phyloP scores from a whole-genome alignment of 2,888 invertebrate genomes.

The Therioaphis trifolii region DNA sequence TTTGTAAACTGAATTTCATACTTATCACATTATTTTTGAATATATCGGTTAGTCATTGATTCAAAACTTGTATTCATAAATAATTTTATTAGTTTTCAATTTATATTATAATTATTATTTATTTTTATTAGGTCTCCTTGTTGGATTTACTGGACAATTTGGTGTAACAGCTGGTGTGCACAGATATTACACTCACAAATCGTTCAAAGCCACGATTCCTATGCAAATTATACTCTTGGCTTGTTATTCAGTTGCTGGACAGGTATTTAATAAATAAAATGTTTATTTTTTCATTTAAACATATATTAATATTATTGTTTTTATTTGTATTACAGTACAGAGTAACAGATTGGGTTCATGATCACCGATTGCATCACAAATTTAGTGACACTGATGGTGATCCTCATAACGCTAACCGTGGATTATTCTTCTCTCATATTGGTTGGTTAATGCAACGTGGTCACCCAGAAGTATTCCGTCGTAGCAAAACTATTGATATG shows the following conservation, averaged over 20 bases:
- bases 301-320: conserved; percentile 12
- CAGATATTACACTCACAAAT: conserved; percentile 74
- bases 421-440: conserved; percentile 92
- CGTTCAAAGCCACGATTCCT: conserved; percentile 76
- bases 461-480: conserved; percentile 83
- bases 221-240: conserved; percentile 68
- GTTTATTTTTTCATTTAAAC: not conserved
- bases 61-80: too few species aligned
- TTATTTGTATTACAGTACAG: conserved; percentile 72
- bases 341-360: conserved; percentile 80
- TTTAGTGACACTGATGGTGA: conserved; percentile 82
- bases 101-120: too few species aligned
- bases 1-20: too few species aligned
- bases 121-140: conserved; percentile 36
- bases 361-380: conserved; percentile 82
- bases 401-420: conserved; percentile 83
- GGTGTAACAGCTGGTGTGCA: conserved; percentile 79
- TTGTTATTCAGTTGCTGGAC: conserved; percentile 75
- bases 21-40: too few species aligned
- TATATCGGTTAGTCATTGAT: too few species aligned
- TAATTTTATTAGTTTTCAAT: too few species aligned
- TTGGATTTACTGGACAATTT: conserved; percentile 71
- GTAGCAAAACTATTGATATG: conserved; percentile 85
- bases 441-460: conserved; percentile 93
- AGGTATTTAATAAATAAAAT: conserved; percentile 71